phyloP scores from a whole-genome alignment of 1,140 invertebrate genomes.

The Oscheius sp. region DNA sequence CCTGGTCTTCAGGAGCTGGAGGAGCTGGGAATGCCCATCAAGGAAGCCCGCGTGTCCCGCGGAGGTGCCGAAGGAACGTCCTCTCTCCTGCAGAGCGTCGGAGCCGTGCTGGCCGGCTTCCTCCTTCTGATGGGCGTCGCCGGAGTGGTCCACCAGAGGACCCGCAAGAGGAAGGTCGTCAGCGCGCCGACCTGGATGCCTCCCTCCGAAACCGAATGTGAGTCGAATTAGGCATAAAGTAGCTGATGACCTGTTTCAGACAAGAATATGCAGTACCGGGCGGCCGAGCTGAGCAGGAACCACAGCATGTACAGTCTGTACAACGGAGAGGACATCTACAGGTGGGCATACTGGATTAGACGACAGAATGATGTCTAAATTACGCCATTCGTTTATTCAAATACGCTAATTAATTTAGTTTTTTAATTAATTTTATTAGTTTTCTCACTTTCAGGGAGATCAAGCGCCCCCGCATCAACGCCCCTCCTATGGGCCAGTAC shows the following conservation, averaged over 20 bases:
- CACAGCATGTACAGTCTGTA: neutral
- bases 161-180: slow-evolving; percentile 26
- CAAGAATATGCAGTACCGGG: neutral
- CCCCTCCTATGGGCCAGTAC: too few relatives aligned
- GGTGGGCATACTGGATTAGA: too few relatives aligned
- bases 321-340: neutral
- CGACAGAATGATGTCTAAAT: too few relatives aligned
- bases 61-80: neutral
- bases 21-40: too few relatives aligned
- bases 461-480: too few relatives aligned
- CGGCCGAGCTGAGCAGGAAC: neutral
- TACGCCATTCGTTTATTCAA: too few relatives aligned
- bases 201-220: slow-evolving; percentile 16
- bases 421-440: too few relatives aligned
- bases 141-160: slow-evolving; percentile 4
- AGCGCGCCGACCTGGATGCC: slow-evolving; percentile 25
- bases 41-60: neutral
- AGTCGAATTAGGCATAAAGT: slow-evolving; percentile 1
- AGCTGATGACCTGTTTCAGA: slow-evolving; percentile 4
- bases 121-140: neutral
- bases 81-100: neutral
- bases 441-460: too few relatives aligned
- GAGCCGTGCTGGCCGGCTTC: neutral
- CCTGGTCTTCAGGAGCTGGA: too few relatives aligned
- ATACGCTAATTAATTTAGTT: too few relatives aligned